A percentile compares a stretch with the other conserved stretches of the same genome.
Conservation (phyloP, 2,797 vertebrate species). For the Adelosebastes latens region DNA sequence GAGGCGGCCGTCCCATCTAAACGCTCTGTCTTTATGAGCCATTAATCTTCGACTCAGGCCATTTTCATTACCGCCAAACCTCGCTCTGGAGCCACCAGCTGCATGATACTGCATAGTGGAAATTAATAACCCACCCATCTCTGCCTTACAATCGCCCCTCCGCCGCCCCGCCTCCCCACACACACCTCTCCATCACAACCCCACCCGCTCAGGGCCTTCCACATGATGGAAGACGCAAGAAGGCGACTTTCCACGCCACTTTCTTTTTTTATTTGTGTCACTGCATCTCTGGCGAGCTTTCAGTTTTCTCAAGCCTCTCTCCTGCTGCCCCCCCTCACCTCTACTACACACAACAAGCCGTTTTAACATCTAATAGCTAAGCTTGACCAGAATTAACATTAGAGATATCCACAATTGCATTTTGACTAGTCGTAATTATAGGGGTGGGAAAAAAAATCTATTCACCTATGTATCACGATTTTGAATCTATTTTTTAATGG, state of each 20-base stretch:
- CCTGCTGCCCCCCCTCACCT: conserved; percentile 74
- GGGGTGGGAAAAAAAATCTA: too few relatives aligned
- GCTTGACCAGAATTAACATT: too few relatives aligned
- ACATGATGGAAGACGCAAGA: conserved; percentile 84
- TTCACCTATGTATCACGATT: too few relatives aligned
- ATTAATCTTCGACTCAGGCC: conserved; percentile 98
- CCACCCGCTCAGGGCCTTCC: conserved; percentile 82
- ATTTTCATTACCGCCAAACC: conserved; percentile 99
- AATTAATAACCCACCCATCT: conserved; percentile 93
- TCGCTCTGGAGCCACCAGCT: conserved; percentile 94
- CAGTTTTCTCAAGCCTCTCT: conserved; percentile 91
- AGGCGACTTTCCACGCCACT: conserved; percentile 70
- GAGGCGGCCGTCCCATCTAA: conserved; percentile 96
- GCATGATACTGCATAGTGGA: conserved; percentile 94
- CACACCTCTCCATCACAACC: conserved; percentile 47
- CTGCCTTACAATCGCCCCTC: conserved; percentile 74
- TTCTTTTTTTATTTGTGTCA: conserved; percentile 92
- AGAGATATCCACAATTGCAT: too few relatives aligned
- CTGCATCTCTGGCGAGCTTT: conserved; percentile 90
- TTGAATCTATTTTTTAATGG: accelerated
- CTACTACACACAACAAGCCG: conserved; percentile 23
- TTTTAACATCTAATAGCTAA: too few relatives aligned
- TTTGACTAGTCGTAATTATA: too few relatives aligned
- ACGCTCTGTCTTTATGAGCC: conserved; percentile 98
- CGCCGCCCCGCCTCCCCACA: not conserved